Evolutionary conservation across 2,888 invertebrate genomes (phyloP).

Genomic region (Cylloceria caligata): DNA sequence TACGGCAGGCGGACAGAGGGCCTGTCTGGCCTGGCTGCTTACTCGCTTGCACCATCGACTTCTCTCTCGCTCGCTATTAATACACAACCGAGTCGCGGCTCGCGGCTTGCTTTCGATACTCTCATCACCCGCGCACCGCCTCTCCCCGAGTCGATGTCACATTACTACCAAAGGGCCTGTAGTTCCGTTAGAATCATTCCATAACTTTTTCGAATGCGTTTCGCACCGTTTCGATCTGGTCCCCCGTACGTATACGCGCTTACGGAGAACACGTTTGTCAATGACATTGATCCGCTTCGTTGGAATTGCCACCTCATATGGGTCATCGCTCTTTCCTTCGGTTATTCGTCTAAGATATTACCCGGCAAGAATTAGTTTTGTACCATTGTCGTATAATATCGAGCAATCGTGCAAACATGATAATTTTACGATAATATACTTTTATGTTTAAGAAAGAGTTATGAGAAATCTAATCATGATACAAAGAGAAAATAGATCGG

Average conservation of each 20-base stretch:
- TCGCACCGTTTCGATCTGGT: background rate
- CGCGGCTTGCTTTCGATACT: constrained; percentile 59
- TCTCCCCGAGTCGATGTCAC: constrained; percentile 66
- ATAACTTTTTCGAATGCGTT: background rate
- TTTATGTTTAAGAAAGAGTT: too few species aligned
- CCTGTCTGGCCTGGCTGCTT: constrained; percentile 60
- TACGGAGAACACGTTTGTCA: background rate
- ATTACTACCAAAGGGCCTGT: constrained; percentile 72
- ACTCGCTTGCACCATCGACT: constrained; percentile 72
- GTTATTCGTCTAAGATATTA: background rate
- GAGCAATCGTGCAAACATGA: background rate
- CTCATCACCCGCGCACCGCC: constrained; percentile 40
- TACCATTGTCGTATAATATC: too few species aligned
- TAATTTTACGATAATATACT: background rate
- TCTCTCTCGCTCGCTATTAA: constrained; percentile 79
- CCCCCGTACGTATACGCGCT: background rate
- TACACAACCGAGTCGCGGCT: constrained; percentile 78
- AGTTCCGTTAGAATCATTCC: constrained; percentile 54
- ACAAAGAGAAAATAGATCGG: too few species aligned
- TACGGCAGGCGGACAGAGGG: constrained; percentile 64
- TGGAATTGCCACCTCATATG: too few species aligned
- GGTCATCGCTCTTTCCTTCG: background rate
- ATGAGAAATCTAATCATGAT: too few species aligned
- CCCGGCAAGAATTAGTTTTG: too few species aligned
- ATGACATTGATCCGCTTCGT: too few species aligned